These are phyloP conservation scores for Prostheceraeus crozeri DNA, from an alignment of 2,888 invertebrate species.

Conservation along the genomic window DNA sequence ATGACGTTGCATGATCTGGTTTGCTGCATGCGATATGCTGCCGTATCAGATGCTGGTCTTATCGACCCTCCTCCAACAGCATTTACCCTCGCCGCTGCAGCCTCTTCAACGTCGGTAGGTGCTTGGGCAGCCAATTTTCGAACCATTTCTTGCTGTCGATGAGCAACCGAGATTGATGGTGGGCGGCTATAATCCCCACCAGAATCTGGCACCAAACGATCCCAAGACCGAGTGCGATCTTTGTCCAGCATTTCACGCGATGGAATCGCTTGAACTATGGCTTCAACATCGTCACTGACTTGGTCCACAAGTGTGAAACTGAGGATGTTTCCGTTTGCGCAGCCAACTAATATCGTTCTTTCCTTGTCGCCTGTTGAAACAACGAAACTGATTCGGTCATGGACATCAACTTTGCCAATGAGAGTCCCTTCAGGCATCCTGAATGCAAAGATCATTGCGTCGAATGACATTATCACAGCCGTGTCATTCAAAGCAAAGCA, in stretches of 20 bases:
- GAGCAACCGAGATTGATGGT: too few species aligned
- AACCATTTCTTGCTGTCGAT: too few species aligned
- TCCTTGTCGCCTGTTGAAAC: conserved; percentile 48
- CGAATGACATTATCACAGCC: conserved; percentile 46
- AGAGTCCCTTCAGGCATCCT: conserved; percentile 45
- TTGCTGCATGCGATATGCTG: too few species aligned
- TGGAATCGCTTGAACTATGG: conserved; percentile 4
- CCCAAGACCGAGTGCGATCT: conserved; percentile 26
- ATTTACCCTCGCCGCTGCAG: too few species aligned
- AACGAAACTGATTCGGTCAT: conserved; percentile 46
- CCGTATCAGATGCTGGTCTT: too few species aligned
- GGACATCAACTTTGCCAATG: conserved; percentile 48
- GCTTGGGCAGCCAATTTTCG: too few species aligned
- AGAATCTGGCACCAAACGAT: conserved; percentile 21
- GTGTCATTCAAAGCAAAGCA: conserved; percentile 42
- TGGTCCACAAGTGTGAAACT: conserved; percentile 49
- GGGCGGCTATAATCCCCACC: conserved; percentile 10
- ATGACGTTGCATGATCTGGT: too few species aligned
- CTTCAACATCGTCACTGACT: conserved; percentile 12
- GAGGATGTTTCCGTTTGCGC: conserved; percentile 49
- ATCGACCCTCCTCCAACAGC: too few species aligned
- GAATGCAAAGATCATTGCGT: conserved; percentile 43
- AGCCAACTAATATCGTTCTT: conserved; percentile 50
- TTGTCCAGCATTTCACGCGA: conserved; percentile 26
- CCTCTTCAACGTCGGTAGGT: too few species aligned